Conservation (phyloP, 2,113 vertebrate species). For the Ictidomys tridecemlineatus region DNA sequence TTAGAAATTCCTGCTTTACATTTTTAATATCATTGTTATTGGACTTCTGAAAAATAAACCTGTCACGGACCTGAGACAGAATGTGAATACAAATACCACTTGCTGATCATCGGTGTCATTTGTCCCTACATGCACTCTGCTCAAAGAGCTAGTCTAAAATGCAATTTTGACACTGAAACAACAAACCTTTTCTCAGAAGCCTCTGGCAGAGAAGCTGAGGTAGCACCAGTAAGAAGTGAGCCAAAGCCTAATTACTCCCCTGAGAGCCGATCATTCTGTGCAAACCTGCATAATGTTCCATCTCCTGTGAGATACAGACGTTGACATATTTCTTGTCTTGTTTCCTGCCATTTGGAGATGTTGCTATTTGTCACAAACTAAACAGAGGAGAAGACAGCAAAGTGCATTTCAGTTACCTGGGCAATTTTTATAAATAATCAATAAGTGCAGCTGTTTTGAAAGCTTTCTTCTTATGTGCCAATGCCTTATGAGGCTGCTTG, state of each 20-base stretch:
- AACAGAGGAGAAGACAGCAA: slow-evolving; percentile 60
- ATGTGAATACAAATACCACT: slow-evolving; percentile 48
- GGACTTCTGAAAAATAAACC: slow-evolving; percentile 60
- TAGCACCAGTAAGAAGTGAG: slow-evolving; percentile 54
- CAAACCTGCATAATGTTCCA: slow-evolving; percentile 61
- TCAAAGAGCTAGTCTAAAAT: slow-evolving; percentile 52
- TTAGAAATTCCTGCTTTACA: slow-evolving; percentile 52
- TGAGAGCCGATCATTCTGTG: slow-evolving; percentile 61
- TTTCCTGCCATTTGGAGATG: slow-evolving; percentile 59
- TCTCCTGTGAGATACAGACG: slow-evolving; percentile 54
- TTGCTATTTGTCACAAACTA: slow-evolving; percentile 62
- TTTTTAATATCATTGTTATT: slow-evolving; percentile 55
- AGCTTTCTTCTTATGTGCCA: neutral
- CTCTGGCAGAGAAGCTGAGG: slow-evolving; percentile 75
- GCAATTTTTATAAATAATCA: slow-evolving; percentile 43
- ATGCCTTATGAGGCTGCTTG: neutral
- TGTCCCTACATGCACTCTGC: slow-evolving; percentile 71
- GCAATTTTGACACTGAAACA: slow-evolving; percentile 71
- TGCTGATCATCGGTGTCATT: neutral
- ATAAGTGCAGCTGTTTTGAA: slow-evolving; percentile 56
- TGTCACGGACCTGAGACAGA: neutral
- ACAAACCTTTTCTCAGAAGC: slow-evolving; percentile 78
- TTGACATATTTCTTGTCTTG: slow-evolving; percentile 37
- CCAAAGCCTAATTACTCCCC: slow-evolving; percentile 83
- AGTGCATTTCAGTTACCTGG: neutral